phyloP scores from a whole-genome alignment of 2,113 vertebrate species.

The Terrapene triunguis region DNA sequence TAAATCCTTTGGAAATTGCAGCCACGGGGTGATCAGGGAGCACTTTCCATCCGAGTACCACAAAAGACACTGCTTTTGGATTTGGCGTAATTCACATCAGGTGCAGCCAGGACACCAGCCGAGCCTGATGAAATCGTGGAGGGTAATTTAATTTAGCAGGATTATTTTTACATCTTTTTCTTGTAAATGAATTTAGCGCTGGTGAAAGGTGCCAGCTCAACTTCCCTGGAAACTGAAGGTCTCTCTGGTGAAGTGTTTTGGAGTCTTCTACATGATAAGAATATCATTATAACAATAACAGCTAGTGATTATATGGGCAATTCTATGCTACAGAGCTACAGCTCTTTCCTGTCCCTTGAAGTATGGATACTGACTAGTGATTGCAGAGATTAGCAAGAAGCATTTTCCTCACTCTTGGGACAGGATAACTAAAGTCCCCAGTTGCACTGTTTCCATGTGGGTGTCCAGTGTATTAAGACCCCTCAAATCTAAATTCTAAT shows the following conservation, averaged over 20 bases:
- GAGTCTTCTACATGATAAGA: constrained; percentile 9
- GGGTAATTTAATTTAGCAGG: constrained; percentile 35
- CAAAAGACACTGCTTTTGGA: constrained; percentile 41
- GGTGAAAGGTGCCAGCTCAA: constrained; percentile 50
- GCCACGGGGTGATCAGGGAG: constrained; percentile 9
- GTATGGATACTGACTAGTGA: neutral
- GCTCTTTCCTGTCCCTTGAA: neutral
- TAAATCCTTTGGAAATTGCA: constrained; percentile 43
- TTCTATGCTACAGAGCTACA: neutral
- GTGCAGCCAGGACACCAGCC: constrained; percentile 39
- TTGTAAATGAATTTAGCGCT: neutral
- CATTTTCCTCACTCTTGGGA: neutral
- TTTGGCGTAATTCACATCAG: constrained; percentile 54
- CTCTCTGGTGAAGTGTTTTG: constrained; percentile 32
- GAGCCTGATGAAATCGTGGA: constrained; percentile 11
- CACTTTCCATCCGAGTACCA: constrained; percentile 11
- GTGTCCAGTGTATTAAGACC: neutral
- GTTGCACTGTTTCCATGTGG: neutral
- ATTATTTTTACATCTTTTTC: constrained; percentile 36
- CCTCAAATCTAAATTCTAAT: neutral
- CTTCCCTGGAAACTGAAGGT: constrained; percentile 19
- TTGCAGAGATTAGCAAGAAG: neutral
- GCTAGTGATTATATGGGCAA: neutral
- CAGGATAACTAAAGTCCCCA: rapidly evolving
- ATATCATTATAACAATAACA: neutral